Evolutionary conservation across 2,888 invertebrate genomes (phyloP), one percentile per base, ranked within the genome.

Genomic region (Drosophila greeni): DNA sequence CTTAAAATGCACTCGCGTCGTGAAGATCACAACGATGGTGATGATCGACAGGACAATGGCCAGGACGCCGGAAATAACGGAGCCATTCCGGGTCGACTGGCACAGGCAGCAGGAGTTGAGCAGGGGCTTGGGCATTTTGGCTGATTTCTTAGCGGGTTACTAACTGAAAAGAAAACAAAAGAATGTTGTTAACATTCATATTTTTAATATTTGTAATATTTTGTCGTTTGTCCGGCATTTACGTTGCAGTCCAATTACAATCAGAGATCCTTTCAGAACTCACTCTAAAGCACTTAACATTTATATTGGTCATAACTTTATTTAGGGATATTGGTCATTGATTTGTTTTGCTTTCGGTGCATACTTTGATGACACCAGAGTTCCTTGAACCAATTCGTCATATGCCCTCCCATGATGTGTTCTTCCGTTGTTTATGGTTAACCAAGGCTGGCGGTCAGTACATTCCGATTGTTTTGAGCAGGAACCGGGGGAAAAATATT

Each of bases 41-140:
- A 91, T 85, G 43, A 95, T 92, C 11, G 95, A 93, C 23, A 94
- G 89, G n/a, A 95, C 90, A 83, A 95, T 94, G 69, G 94, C 95
- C 71, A 92, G 90, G 34, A 92, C 85, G 52, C 93, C 95, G 18
- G 93, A 93, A 82, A 94, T 91, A 48, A 95, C 89, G 2, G 95
- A 93, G 6, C 95, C 95, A 7, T 92, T 91, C 69, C 93, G 91
- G 14, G 95, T 91, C 18, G 94, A 92, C 52, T 91, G 92, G 81
- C 94, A 94, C 51, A 92, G 90, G 84, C 95, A 95, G 85, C 93
- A 95, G 61, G 91, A 90, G 76, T 91, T 91, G 48, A 95, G 87
- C 39, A 93, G 88, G 76, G 90, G 90, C 87, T 82, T 85, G 24
- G 86, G 86, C 89, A 89, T 89, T 75, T 72, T 86, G 23, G 8